Base-by-base conservation (phyloP, 2,797 vertebrate species). In the Dendrocincla fuliginosa region DNA sequence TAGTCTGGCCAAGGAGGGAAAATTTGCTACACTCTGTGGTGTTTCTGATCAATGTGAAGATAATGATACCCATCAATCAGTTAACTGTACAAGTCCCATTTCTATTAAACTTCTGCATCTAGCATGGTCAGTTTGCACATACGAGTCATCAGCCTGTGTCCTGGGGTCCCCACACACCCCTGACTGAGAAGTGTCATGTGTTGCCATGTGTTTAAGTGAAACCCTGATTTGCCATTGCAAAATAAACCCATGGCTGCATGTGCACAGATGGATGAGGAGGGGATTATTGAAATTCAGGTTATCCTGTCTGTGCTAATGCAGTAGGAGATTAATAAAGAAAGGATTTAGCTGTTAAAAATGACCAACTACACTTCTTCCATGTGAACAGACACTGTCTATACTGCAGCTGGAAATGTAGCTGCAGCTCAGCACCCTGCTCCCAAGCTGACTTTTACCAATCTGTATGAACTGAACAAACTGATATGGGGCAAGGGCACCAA, bases 311-410 rank as follows among this genome's bases (percentile, higher is more conserved):
- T 87, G 47, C 89, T 95, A 92, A 91, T 0, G 3, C 79, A 73
- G 71, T 63, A 75, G 73, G 94, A 94, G 95, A 95, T 96, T 97
- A 96, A 93, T 49, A 82, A 86, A 93, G 89, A 73, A 90, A 87
- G 95, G 94, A 96, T 96, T 95, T 92, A 89, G 87, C 82, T 91
- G 91, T 95, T 96, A 92, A 96, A 95, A 94, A 90, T 90, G 32
- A 94, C 79, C 44, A 55, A 16, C 59, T 92, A 15, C 35, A 33
- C 65, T 88, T 81, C 73, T 60, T 90, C 91, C 47, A 11, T 70
- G 61, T 78, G 90, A 90, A 59, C 39, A 17, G 65, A 50, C 35
- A 1, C 24, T 8, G 28, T 32, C 24, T 52, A 0, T 13, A 4
- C 20, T 70, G 60, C 86, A 41, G 23, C 15, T 87, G 73, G 65